Conservation (phyloP, 2,113 vertebrate genomes). For the Perca fluviatilis region DNA sequence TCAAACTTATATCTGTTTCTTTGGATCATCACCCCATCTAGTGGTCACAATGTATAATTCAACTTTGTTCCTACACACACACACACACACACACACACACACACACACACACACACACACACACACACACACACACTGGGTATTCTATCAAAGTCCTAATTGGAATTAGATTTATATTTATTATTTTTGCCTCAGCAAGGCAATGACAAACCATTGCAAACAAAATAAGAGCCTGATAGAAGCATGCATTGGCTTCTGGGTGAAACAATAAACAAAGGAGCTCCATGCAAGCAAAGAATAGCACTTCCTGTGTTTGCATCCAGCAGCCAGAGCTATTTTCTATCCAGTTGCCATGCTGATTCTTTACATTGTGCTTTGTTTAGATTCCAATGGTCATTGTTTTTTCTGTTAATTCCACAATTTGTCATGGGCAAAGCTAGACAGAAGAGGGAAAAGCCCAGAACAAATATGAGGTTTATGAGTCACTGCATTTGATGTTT, state of each 20-base stretch:
- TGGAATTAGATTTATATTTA: background rate
- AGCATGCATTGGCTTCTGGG: constrained; percentile 5
- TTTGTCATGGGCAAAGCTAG: constrained; percentile 30
- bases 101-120: no score
- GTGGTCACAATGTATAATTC: constrained; percentile 42
- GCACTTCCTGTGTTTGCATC: constrained; percentile 43
- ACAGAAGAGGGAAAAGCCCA: constrained; percentile 4
- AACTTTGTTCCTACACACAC: background rate
- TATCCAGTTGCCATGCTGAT: constrained; percentile 14
- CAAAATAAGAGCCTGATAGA: constrained; percentile 3
- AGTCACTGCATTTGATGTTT: constrained; percentile 38
- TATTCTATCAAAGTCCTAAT: background rate
- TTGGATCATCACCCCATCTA: constrained; percentile 54
- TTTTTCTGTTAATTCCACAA: constrained; percentile 36
- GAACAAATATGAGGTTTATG: constrained; percentile 43
- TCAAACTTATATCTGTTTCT: background rate
- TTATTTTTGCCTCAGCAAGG: background rate
- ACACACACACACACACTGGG: background rate
- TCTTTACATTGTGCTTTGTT: constrained; percentile 59
- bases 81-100: no score
- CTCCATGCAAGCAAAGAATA: constrained; percentile 12
- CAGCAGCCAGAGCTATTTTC: constrained; percentile 52
- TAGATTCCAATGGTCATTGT: constrained; percentile 35
- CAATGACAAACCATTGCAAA: background rate
- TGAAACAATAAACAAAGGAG: constrained; percentile 38